A percentile compares a stretch with the other conserved stretches of the same genome.
Conservation (phyloP, 1,140 invertebrate genomes). For the Tetramorium parvispinum region DNA sequence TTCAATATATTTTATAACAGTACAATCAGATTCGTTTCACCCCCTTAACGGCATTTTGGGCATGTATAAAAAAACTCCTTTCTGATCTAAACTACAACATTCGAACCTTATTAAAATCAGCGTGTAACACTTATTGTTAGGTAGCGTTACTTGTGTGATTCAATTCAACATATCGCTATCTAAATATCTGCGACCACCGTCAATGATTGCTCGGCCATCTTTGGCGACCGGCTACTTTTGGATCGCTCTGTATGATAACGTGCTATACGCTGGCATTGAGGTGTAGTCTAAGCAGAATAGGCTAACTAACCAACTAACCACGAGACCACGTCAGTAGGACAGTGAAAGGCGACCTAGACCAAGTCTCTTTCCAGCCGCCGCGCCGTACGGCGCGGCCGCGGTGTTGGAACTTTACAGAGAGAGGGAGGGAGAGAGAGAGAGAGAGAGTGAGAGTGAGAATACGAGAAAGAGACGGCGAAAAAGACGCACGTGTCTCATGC, state of each 20-base stretch:
- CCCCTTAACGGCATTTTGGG: no score
- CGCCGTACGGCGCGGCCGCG: constrained; percentile 26
- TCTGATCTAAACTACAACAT: no score
- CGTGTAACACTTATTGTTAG: no score
- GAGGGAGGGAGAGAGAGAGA: background rate
- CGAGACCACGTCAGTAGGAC: constrained; percentile 79
- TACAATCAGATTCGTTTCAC: no score
- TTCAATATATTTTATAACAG: no score
- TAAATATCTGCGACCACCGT: background rate
- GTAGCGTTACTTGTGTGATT: no score
- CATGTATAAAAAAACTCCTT: no score
- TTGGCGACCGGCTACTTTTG: constrained; percentile 58
- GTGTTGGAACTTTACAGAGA: constrained; percentile 62
- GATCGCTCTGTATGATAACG: constrained; percentile 69
- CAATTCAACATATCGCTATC: background rate
- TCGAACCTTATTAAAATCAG: no score
- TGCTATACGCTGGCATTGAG: constrained; percentile 77
- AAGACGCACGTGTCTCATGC: constrained; percentile 54
- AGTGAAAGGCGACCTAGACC: constrained; percentile 84
- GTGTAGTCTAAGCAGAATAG: constrained; percentile 74
- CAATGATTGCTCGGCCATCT: background rate
- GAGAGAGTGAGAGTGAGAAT: background rate
- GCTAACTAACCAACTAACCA: constrained; percentile 77
- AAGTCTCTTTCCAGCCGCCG: constrained; percentile 71
- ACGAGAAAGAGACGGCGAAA: background rate